Evolutionary conservation across 2,797 vertebrate genomes (phyloP).

Genomic region (Discoglossus pictus): DNA sequence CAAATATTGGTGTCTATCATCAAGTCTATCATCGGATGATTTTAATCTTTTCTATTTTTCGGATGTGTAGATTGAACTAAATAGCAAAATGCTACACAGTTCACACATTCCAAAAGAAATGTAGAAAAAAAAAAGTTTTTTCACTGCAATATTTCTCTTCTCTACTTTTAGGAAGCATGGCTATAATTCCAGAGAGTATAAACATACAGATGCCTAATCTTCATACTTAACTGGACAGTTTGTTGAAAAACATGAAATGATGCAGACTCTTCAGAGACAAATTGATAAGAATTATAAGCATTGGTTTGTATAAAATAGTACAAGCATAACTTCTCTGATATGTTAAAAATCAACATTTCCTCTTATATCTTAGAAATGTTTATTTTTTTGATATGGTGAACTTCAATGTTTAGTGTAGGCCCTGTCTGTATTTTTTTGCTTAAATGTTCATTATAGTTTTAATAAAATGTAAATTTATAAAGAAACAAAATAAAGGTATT

Average conservation of each 20-base stretch:
- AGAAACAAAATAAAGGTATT: too few relatives aligned
- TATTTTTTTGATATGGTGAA: slow-evolving; percentile 1
- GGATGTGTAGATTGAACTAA: too few relatives aligned
- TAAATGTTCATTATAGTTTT: not conserved
- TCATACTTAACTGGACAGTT: slow-evolving; percentile 62
- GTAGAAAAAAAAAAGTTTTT: slow-evolving; percentile 60
- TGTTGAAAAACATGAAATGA: slow-evolving; percentile 76
- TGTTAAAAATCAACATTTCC: slow-evolving; percentile 59
- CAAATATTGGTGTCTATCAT: too few relatives aligned
- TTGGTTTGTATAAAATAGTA: slow-evolving; percentile 65
- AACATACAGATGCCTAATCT: slow-evolving; percentile 71
- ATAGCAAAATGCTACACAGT: too few relatives aligned
- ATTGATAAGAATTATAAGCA: slow-evolving; percentile 69
- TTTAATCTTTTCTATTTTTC: too few relatives aligned
- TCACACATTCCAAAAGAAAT: slow-evolving; percentile 41
- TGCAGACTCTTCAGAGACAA: slow-evolving; percentile 62
- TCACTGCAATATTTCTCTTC: slow-evolving; percentile 49
- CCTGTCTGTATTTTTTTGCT: not conserved
- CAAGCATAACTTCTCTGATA: slow-evolving; percentile 60
- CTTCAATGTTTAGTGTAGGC: not conserved
- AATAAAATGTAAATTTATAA: too few relatives aligned
- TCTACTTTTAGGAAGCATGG: slow-evolving; percentile 56
- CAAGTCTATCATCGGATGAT: too few relatives aligned
- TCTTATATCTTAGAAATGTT: slow-evolving; percentile 38
- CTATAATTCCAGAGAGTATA: slow-evolving; percentile 62